Evolutionary conservation across 2,797 vertebrate species (phyloP), one percentile per base, ranked within the genome.

Genomic region (Phrynocephalus guinanensis): DNA sequence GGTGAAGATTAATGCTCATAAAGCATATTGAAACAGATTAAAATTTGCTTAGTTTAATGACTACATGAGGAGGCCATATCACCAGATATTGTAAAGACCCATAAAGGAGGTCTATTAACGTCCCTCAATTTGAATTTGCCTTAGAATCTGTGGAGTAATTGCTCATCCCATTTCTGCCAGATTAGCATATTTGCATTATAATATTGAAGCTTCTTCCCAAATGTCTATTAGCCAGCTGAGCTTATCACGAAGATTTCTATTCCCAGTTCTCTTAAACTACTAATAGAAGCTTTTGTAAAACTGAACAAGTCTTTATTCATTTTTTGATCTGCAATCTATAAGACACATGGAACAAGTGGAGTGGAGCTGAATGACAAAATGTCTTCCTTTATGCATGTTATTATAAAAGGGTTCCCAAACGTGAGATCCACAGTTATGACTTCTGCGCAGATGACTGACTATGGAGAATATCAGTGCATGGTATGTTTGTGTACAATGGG

Each of bases 21-120:
- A 93, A 94, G 88, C 91, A 90, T 92, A 88, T 95, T 94, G 93
- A 94, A 81, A 79, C 83, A 93, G 87, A 92, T 92, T 92, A 0
- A 5, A 93, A 89, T 94, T 94, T 93, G 91, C 50, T 93, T 91
- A 90, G 89, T 93, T 94, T 93, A 94, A 93, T 83, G 84, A 86
- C 91, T 92, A 91, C 83, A 78, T 92, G 86, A 89, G 68, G 91
- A 77, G 86, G 28, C 90, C 90, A 72, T 87, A 91, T 91, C 84
- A 95, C 93, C 93, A 93, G 91, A 89, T 92, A 90, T 77, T 79
- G 38, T 80, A 91, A 91, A 92, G 86, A 93, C 86, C 86, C 89
- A 87, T 89, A 86, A 92, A 93, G 85, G 63, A 90, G 81, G 71
- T 86, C 92, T 93, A 90, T 93, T 92, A 93, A 91, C 84, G 88